These are phyloP conservation scores for Australoheros scitulus DNA, from an alignment of 2,113 vertebrate genomes.

Conservation along the genomic window DNA sequence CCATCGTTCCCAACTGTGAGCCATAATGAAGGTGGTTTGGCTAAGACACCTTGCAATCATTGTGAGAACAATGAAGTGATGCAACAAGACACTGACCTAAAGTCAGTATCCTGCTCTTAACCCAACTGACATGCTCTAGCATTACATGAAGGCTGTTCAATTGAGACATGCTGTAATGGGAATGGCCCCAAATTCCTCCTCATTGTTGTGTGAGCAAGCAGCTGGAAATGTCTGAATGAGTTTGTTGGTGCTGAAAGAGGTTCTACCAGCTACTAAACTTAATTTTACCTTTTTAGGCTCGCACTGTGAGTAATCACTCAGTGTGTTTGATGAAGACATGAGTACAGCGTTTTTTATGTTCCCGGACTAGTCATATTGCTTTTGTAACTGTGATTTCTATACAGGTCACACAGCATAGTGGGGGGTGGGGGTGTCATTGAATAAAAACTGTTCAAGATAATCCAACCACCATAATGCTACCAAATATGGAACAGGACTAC, in stretches of 20 bases:
- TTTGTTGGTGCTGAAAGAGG: not conserved
- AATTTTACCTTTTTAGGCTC: not conserved
- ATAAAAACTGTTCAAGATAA: not conserved
- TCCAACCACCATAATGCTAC: not conserved
- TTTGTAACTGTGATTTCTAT: constrained; percentile 3
- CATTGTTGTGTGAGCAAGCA: not conserved
- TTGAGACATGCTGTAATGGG: not conserved
- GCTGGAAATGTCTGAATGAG: not conserved
- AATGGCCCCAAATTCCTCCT: not conserved
- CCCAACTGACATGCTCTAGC: not conserved
- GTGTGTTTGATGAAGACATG: not conserved
- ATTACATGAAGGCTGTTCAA: not conserved
- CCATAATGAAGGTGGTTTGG: not conserved
- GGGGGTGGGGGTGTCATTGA: not conserved
- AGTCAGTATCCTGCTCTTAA: not conserved
- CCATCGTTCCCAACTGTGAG: not conserved
- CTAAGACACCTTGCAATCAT: too few species aligned
- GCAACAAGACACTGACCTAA: not conserved
- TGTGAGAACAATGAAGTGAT: not conserved
- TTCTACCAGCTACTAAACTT: not conserved
- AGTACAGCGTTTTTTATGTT: not conserved
- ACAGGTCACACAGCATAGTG: not conserved
- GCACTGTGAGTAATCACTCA: not conserved
- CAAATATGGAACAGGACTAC: not conserved
- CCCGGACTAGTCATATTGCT: not conserved